Evolutionary conservation across 2,888 invertebrate species (phyloP).

Genomic region (Mactromeris polynyma): DNA sequence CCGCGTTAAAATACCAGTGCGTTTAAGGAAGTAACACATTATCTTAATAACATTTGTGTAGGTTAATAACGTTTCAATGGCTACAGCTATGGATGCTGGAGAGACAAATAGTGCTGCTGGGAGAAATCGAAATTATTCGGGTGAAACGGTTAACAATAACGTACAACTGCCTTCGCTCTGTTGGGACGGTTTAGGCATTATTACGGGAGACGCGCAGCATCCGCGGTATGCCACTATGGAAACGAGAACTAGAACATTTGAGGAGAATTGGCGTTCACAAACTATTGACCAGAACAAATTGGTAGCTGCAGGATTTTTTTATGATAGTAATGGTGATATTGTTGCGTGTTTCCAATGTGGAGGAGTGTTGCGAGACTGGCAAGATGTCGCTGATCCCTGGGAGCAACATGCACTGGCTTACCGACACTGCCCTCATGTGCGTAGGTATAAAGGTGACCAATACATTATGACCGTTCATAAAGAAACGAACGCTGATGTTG

Average conservation of each 20-base stretch:
- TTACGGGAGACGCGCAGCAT: neutral
- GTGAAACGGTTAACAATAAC: no score
- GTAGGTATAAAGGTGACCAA: conserved; percentile 1
- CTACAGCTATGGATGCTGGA: neutral
- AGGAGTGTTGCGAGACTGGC: neutral
- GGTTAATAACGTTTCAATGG: no score
- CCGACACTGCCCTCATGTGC: conserved; percentile 1
- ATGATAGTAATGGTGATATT: neutral
- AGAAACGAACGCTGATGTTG: neutral
- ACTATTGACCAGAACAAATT: neutral
- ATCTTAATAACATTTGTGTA: no score
- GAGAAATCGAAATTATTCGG: no score
- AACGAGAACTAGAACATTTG: neutral
- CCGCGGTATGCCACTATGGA: neutral
- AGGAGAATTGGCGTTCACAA: neutral
- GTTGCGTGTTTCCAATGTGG: conserved; percentile 11
- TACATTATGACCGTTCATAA: neutral
- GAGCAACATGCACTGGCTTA: neutral
- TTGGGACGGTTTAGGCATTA: neutral
- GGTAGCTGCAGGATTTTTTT: conserved; percentile 1
- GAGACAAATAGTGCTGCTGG: no score
- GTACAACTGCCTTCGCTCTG: neutral
- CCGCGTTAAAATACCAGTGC: no score
- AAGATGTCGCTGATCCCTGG: neutral
- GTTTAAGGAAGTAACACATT: no score